phyloP scores from a whole-genome alignment of 92 coral and sea anemone genomes.

The Zoanthus sansibaricus region DNA sequence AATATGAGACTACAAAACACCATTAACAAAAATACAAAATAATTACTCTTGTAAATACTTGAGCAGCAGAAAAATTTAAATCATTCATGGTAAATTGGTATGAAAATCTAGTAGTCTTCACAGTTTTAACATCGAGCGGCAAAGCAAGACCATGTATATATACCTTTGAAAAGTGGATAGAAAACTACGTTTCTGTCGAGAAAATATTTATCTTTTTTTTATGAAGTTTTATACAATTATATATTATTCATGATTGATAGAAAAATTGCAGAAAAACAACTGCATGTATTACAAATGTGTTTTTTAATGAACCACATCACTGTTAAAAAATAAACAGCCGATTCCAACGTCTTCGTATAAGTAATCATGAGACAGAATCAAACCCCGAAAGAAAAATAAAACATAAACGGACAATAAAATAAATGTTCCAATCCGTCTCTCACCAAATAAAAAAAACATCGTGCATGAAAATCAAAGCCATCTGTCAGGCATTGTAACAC shows the following conservation, averaged over 20 bases:
- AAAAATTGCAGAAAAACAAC: slow-evolving; percentile 21
- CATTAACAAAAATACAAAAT: slow-evolving; percentile 28
- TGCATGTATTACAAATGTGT: not conserved
- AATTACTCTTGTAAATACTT: not conserved
- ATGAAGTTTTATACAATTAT: not conserved
- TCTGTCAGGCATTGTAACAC: not conserved
- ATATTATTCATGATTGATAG: not conserved
- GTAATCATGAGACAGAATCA: no score
- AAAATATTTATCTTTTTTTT: not conserved
- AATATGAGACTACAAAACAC: slow-evolving; percentile 30
- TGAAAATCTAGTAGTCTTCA: not conserved
- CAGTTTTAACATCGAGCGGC: not conserved
- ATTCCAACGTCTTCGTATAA: no score
- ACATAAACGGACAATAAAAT: not conserved
- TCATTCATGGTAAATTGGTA: not conserved
- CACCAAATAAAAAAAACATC: no score
- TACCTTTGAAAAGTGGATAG: not conserved
- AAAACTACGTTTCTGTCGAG: not conserved
- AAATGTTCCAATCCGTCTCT: no score
- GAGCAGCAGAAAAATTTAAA: not conserved
- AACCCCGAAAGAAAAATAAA: not conserved
- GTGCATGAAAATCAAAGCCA: no score
- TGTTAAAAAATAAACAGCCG: no score
- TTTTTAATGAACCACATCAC: not conserved
- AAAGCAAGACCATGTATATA: not conserved